A percentile compares a stretch with the other conserved stretches of the same genome.
These are phyloP conservation scores for Rhabdornis inornatus DNA, from an alignment of 2,113 vertebrate species.

Conservation along the genomic window DNA sequence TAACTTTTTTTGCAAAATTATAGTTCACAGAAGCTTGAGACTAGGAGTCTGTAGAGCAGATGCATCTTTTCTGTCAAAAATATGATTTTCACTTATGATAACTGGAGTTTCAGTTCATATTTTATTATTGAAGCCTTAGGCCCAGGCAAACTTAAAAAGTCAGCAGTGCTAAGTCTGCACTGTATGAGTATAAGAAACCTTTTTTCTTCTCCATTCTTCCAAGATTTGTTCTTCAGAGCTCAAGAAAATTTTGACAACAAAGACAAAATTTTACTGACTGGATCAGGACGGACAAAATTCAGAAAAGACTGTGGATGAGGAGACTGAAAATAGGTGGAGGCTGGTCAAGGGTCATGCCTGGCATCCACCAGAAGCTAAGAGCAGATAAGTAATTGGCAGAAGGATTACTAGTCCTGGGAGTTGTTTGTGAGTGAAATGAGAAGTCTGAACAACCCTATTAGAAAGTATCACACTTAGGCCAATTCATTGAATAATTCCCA, in stretches of 20 bases:
- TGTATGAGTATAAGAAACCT: not conserved
- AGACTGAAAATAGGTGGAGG: not conserved
- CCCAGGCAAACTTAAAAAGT: not conserved
- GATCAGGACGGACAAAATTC: not conserved
- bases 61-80: not conserved
- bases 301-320: not conserved
- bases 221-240: not conserved
- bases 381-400: not conserved
- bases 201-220: not conserved
- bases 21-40: not conserved
- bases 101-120: not conserved
- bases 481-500: not conserved
- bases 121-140: not conserved
- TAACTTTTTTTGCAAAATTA: not conserved
- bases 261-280: not conserved
- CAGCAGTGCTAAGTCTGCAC: not conserved
- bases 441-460: not conserved
- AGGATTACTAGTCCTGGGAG: not conserved
- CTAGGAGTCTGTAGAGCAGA: not conserved
- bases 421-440: not conserved
- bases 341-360: not conserved
- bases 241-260: not conserved
- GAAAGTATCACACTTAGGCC: not conserved
- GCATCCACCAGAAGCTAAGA: not conserved
- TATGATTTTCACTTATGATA: not conserved